phyloP scores from a whole-genome alignment of 2,888 invertebrate genomes.

The Augochlorella aurata region DNA sequence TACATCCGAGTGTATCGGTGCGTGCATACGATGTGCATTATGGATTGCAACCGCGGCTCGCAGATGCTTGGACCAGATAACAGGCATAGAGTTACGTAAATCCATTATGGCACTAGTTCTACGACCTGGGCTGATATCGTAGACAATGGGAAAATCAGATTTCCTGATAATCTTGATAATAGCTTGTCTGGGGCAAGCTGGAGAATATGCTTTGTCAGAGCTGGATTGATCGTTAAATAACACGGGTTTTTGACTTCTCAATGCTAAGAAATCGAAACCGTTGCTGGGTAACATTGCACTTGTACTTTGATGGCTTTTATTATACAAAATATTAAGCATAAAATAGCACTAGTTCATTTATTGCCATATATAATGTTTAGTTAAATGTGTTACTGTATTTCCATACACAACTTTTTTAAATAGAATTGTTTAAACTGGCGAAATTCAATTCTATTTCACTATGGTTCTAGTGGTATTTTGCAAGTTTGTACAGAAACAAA shows the following conservation, averaged over 20 bases:
- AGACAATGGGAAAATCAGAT: slow-evolving; percentile 44
- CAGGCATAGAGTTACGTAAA: slow-evolving; percentile 44
- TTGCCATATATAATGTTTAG: too few relatives aligned
- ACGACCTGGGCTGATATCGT: slow-evolving; percentile 29
- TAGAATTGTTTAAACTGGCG: too few relatives aligned
- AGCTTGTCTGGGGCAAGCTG: slow-evolving; percentile 9
- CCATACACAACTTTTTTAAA: too few relatives aligned
- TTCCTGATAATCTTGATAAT: slow-evolving; percentile 12
- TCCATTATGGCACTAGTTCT: slow-evolving; percentile 46
- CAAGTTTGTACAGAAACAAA: too few relatives aligned
- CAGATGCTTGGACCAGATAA: slow-evolving; percentile 45
- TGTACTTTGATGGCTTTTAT: neutral
- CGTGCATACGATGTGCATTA: slow-evolving; percentile 34
- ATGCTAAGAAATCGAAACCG: neutral
- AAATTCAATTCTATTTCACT: too few relatives aligned
- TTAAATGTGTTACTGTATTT: too few relatives aligned
- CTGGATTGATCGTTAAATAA: slow-evolving; percentile 4
- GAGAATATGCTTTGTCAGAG: slow-evolving; percentile 1
- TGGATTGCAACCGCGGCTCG: slow-evolving; percentile 12
- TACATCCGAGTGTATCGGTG: slow-evolving; percentile 32
- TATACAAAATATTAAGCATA: too few relatives aligned
- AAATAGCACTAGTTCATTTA: too few relatives aligned
- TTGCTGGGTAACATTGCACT: neutral
- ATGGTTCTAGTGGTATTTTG: too few relatives aligned
- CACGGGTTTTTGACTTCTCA: neutral